Evolutionary conservation across 2,888 invertebrate genomes (phyloP).

Genomic region (Macrophya alboannulata): DNA sequence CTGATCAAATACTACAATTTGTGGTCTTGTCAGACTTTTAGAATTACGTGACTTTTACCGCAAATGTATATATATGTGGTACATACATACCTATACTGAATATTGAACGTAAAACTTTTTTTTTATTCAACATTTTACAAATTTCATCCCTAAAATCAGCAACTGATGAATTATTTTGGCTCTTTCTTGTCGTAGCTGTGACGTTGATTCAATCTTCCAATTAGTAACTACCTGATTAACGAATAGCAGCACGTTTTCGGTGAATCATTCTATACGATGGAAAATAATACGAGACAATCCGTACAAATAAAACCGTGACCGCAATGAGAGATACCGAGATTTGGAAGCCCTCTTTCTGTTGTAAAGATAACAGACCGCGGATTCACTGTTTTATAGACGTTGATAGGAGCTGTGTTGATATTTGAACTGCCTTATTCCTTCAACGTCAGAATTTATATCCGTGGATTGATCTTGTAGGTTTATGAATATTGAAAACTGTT

Average conservation of each 20-base stretch:
- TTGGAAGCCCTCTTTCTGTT: not conserved
- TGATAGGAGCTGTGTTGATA: not conserved
- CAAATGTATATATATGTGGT: not conserved
- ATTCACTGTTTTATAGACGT: not conserved
- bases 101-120: not conserved
- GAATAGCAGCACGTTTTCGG: not conserved
- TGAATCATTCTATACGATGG: not conserved
- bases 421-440: not conserved
- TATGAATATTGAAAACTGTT: not conserved
- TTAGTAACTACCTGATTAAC: not conserved
- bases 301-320: not conserved
- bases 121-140: not conserved
- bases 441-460: too few species aligned
- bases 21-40: constrained; percentile 16
- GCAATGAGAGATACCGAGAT: not conserved
- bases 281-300: not conserved
- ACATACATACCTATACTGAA: not conserved
- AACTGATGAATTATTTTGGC: not conserved
- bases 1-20: not conserved
- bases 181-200: not conserved
- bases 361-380: not conserved
- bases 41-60: constrained; percentile 20
- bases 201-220: not conserved
- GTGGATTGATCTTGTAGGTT: too few species aligned
- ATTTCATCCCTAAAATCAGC: not conserved